Evolutionary conservation across 2,113 vertebrate species (phyloP).

Genomic region (Romanogobio albipinnatus): DNA sequence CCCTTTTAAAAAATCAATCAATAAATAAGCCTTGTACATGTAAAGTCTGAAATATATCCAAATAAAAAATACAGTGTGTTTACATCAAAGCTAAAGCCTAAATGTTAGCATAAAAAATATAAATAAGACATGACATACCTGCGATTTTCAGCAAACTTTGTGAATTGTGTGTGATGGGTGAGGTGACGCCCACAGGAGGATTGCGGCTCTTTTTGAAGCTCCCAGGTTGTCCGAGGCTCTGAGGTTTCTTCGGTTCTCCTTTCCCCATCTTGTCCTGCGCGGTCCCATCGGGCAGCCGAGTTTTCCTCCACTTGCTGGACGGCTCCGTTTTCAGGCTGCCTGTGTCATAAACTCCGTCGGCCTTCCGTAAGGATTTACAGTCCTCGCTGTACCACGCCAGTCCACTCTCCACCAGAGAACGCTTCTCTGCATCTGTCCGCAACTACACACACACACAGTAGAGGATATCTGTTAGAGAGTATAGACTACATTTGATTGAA

Average conservation of each 20-base stretch:
- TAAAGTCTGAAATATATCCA: too few relatives aligned
- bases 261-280: conserved; percentile 76
- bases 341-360: conserved; percentile 84
- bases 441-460: conserved; percentile 74
- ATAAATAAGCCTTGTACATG: too few relatives aligned
- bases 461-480: neutral
- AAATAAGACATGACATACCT: conserved; percentile 69
- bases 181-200: conserved; percentile 91
- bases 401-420: conserved; percentile 91
- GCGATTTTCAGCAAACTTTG: conserved; percentile 90
- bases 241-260: conserved; percentile 86
- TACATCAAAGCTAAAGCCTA: too few relatives aligned
- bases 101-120: too few relatives aligned
- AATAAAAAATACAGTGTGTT: too few relatives aligned
- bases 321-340: conserved; percentile 93
- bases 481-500: neutral
- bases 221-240: conserved; percentile 83
- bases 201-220: conserved; percentile 88
- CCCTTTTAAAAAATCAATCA: too few relatives aligned
- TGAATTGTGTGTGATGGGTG: conserved; percentile 93
- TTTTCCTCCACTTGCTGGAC: conserved; percentile 90
- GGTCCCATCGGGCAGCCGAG: conserved; percentile 74
- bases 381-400: conserved; percentile 96
- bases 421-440: conserved; percentile 96
- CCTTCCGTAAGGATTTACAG: conserved; percentile 81